Base-by-base conservation (phyloP, 2,888 invertebrate species). In the Caenorhabditis sp. region DNA sequence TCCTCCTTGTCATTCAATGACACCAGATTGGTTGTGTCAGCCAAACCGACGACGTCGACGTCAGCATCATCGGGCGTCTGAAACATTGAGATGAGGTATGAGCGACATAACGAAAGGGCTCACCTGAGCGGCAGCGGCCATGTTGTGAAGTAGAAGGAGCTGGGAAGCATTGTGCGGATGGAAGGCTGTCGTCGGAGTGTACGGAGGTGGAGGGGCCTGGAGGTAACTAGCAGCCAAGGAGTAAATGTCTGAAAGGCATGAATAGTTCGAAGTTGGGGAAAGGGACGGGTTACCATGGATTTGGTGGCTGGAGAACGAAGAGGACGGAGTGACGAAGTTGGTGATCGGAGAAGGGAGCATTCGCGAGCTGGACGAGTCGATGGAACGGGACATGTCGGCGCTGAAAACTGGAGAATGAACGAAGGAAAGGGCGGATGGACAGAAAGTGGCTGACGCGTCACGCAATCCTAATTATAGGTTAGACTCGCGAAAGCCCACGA, bases 31-130 rank as follows among this genome's bases (percentile, higher is more conserved):
- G 79, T 77, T 3, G 80, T 61, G 22, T 76, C 79, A 2, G 70
- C 37, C 15, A 79, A 37, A 11, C 81, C 77, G 15, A 81, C 81
- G 5, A 81, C 81, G 55, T 81, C 81, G n/a, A 81, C 70, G 52
- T 81, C 81, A 5, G 53, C 59, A 22, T 81, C 79, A n/a, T 65
- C 71, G 2, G 48, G 35, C 6, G 52, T 52, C 52, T 68, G n/a
- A n/a, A n/a, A n/a, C n/a, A n/a, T n/a, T n/a, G n/a, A n/a, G n/a
- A n/a, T n/a, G n/a, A n/a, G n/a, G n/a, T n/a, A n/a, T n/a, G n/a
- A n/a, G n/a, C n/a, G n/a, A n/a, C n/a, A n/a, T n/a, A n/a, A n/a
- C n/a, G n/a, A n/a, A n/a, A n/a, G n/a, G n/a, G n/a, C n/a, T n/a
- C n/a, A n/a, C n/a, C n/a, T n/a, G 43, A 37, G 17, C 55, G 2